Conservation (phyloP, 2,113 vertebrate genomes). For the Mellivora capensis region DNA sequence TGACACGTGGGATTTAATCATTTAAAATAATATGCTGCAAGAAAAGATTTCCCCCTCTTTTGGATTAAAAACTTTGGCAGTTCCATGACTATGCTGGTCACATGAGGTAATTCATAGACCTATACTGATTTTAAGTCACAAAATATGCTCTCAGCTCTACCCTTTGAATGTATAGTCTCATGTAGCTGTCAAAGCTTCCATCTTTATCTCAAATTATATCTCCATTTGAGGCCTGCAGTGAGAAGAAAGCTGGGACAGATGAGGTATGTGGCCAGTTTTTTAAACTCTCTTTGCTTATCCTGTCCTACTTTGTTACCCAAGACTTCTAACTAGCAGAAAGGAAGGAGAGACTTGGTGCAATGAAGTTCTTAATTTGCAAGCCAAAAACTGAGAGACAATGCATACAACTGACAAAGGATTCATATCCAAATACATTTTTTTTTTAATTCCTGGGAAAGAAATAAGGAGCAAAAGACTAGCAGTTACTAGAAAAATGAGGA, state of each 20-base stretch:
- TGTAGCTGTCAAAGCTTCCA: not conserved
- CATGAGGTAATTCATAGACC: not conserved
- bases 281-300: not conserved
- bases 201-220: not conserved
- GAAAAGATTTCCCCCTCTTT: not conserved
- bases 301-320: not conserved
- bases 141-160: not conserved
- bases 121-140: not conserved
- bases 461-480: not conserved
- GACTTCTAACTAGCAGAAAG: not conserved
- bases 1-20: not conserved
- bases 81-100: not conserved
- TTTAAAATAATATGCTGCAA: not conserved
- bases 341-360: not conserved
- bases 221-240: not conserved
- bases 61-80: not conserved
- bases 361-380: not conserved
- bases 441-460: not conserved
- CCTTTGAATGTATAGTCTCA: not conserved
- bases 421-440: not conserved
- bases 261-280: not conserved
- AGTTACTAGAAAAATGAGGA: not conserved
- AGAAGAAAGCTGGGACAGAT: not conserved
- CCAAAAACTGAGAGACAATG: not conserved
- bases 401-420: not conserved